Evolutionary conservation across 2,888 invertebrate genomes (phyloP), one percentile per base, ranked within the genome.

Genomic region (Catotricha subobsoleta): DNA sequence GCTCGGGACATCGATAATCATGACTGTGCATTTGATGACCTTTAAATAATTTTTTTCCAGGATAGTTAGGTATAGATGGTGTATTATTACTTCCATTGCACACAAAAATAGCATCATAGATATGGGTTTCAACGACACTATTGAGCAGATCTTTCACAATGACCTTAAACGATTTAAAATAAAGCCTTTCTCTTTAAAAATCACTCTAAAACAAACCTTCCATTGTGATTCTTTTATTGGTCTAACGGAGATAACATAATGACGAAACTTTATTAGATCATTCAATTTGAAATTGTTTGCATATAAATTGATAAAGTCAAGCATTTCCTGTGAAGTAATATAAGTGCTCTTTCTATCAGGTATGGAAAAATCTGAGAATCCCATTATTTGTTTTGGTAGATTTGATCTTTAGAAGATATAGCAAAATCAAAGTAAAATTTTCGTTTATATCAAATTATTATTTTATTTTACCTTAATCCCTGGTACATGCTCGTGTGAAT

Each of bases 401-500:
- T 39, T 39, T 6, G 39, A 21, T 10, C 35, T 35, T 19, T 28
- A 25, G 35, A 21, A 21, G 3, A n/a, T n/a, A 21, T 13, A 21
- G 4, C 5, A 21, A 35, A 35, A 35, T 13, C 21, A 10, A 2
- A n/a, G 13, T 19, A n/a, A 35, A 4, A 13, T 6, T 3, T 16
- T 33, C 3, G 9, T 10, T 6, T 8, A 7, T 3, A 21, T 18
- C 25, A 18, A 41, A 53, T 52, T 57, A 74, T 75, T 66, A n/a
- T n/a, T 15, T 23, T 7, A 19, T 48, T 55, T 59, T 60, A 88
- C 91, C 78, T 78, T 42, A 94, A 67, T 53, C 79, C 80, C 54
- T 80, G 73, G 55, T 94, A 94, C 87, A 92, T 90, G 62, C 87
- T 87, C 37, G 88, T 82, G 57, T 88, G 88, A 27, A 90, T 73